Evolutionary conservation across 1,140 invertebrate species (phyloP).

Genomic region (Leptinotarsa defecta): DNA sequence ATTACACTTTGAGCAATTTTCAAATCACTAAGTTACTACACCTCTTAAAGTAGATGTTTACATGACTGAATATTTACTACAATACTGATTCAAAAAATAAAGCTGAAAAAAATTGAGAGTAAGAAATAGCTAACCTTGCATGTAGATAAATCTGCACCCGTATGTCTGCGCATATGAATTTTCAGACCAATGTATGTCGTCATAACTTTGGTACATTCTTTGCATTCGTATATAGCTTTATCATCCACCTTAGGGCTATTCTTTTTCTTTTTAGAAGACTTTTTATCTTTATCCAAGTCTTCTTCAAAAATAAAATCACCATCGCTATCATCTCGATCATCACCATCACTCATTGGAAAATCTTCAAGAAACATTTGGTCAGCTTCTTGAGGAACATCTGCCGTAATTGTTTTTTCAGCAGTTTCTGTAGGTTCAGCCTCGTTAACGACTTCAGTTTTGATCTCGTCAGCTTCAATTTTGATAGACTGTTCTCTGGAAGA

Average conservation of each 20-base stretch:
- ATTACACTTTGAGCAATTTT: no score
- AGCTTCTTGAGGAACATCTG: constrained; percentile 15
- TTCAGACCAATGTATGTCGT: constrained; percentile 47
- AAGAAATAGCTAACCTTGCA: constrained; percentile 41
- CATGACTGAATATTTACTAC: no score
- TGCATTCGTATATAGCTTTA: constrained; percentile 46
- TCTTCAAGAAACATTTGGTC: constrained; percentile 33
- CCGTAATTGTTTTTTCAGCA: constrained; percentile 23
- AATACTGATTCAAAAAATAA: no score
- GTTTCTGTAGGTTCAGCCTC: constrained; percentile 23
- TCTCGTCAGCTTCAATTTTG: constrained; percentile 40
- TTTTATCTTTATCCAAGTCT: constrained; percentile 23
- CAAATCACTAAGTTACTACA: no score
- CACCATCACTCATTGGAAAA: constrained; percentile 40
- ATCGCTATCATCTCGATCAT: constrained; percentile 39
- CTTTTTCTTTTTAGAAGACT: constrained; percentile 25
- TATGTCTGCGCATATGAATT: constrained; percentile 50
- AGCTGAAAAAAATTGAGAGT: no score
- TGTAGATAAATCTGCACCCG: constrained; percentile 43
- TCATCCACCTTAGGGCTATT: constrained; percentile 22
- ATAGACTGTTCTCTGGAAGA: constrained; percentile 1
- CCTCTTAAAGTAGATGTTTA: no score
- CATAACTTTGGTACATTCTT: constrained; percentile 49
- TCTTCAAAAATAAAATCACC: constrained; percentile 26
- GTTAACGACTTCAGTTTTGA: constrained; percentile 31